These are phyloP conservation scores for Gymnocheta viridis DNA, from an alignment of 2,888 invertebrate genomes.

Conservation along the genomic window DNA sequence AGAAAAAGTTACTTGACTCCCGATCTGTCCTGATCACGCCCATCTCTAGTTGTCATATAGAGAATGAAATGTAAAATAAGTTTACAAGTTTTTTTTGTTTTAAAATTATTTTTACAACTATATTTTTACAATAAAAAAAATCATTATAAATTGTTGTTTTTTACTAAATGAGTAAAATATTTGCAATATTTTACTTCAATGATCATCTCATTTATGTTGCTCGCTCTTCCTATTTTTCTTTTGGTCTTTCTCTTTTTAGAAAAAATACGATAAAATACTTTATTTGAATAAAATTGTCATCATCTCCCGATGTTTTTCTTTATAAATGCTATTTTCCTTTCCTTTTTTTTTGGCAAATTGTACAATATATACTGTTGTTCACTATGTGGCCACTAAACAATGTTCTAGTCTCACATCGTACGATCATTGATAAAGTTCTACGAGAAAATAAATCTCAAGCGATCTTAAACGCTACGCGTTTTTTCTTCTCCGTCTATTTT, in stretches of 20 bases:
- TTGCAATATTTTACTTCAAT: background rate
- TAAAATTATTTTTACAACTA: slow-evolving; percentile 2
- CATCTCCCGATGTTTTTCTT: slow-evolving; percentile 29
- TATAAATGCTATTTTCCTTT: slow-evolving; percentile 6
- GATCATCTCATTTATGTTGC: background rate
- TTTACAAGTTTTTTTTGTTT: background rate
- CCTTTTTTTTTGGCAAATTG: slow-evolving; percentile 38
- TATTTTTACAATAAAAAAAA: background rate
- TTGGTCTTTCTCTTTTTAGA: background rate
- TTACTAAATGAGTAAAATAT: slow-evolving; percentile 1
- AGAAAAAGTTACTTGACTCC: no score
- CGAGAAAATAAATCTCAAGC: slow-evolving; percentile 30
- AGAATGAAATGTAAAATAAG: background rate
- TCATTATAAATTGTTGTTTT: background rate
- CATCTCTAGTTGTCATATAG: background rate
- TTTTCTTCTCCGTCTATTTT: slow-evolving; percentile 61
- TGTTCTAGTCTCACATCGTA: slow-evolving; percentile 69
- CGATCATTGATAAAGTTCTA: slow-evolving; percentile 71
- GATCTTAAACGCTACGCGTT: slow-evolving; percentile 56
- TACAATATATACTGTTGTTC: slow-evolving; percentile 20
- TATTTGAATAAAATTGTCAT: slow-evolving; percentile 24
- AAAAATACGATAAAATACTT: slow-evolving; percentile 32
- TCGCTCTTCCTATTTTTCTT: background rate
- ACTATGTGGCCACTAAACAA: slow-evolving; percentile 35
- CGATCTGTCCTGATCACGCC: background rate